Conservation (phyloP, 2,888 invertebrate genomes). For the Lepidochrysops patricia region DNA sequence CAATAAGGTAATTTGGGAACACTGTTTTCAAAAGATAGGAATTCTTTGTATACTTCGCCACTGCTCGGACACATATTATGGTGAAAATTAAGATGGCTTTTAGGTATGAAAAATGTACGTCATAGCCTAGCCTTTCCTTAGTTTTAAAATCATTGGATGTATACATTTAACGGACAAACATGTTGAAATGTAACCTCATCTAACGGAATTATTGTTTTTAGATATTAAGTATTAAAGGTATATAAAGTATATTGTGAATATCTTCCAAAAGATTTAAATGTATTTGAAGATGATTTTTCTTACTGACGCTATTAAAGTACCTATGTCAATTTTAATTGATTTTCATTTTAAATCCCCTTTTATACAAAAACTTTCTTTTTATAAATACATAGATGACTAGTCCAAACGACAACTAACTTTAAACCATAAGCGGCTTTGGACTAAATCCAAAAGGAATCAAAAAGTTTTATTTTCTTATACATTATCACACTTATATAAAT, state of each 20-base stretch:
- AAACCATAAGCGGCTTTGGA: too few species aligned
- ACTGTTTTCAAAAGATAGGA: too few species aligned
- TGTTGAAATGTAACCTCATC: conserved; percentile 25
- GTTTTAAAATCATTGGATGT: too few species aligned
- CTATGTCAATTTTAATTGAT: not conserved
- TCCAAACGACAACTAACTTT: too few species aligned
- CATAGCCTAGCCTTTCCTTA: not conserved
- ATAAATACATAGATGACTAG: too few species aligned
- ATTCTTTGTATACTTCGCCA: too few species aligned
- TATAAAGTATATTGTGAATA: conserved; percentile 14
- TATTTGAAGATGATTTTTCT: not conserved
- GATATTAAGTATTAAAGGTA: conserved; percentile 5
- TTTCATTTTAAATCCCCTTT: not conserved
- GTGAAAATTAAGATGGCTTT: not conserved
- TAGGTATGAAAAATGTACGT: not conserved
- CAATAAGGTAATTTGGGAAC: too few species aligned
- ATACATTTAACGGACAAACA: conserved; percentile 14
- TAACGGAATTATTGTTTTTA: conserved; percentile 27
- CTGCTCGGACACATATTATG: not conserved
- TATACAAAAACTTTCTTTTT: too few species aligned
- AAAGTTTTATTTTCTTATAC: too few species aligned
- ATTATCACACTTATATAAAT: too few species aligned
- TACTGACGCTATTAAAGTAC: not conserved
- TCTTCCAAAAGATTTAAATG: conserved; percentile 2
- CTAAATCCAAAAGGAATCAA: too few species aligned